These are phyloP conservation scores for Onychorhynchus coronatus DNA, from an alignment of 2,113 vertebrate genomes.

Conservation along the genomic window DNA sequence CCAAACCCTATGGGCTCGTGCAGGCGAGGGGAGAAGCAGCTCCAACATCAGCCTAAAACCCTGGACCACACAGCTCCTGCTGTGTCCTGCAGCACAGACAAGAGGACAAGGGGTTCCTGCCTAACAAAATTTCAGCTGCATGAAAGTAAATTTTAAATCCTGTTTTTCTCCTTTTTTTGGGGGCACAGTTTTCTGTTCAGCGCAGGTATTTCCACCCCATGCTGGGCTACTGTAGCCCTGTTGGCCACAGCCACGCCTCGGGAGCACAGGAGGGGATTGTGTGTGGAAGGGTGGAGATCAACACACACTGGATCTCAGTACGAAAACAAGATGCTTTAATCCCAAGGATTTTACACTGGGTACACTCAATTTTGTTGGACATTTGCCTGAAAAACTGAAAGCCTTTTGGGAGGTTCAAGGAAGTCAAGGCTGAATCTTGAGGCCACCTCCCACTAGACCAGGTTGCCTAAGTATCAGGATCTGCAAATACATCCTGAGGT, in stretches of 20 bases:
- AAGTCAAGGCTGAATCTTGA: neutral
- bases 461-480: neutral
- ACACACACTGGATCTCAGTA: neutral
- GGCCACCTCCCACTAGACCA: neutral
- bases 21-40: neutral
- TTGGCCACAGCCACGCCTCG: neutral
- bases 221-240: neutral
- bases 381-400: neutral
- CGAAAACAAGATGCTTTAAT: neutral
- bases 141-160: neutral
- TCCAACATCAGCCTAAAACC: neutral
- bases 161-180: rapidly evolving
- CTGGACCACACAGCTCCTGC: neutral
- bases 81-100: neutral
- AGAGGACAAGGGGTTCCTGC: neutral
- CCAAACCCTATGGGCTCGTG: neutral
- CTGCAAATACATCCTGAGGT: neutral
- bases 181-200: neutral
- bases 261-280: neutral
- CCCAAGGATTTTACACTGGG: neutral
- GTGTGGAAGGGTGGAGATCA: neutral
- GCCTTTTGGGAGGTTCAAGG: neutral
- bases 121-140: neutral
- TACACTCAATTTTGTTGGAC: neutral
- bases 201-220: neutral